A percentile compares a stretch with the other conserved stretches of the same genome.
phyloP scores from a whole-genome alignment of 1,140 invertebrate species.

The Copidosoma floridanum region DNA sequence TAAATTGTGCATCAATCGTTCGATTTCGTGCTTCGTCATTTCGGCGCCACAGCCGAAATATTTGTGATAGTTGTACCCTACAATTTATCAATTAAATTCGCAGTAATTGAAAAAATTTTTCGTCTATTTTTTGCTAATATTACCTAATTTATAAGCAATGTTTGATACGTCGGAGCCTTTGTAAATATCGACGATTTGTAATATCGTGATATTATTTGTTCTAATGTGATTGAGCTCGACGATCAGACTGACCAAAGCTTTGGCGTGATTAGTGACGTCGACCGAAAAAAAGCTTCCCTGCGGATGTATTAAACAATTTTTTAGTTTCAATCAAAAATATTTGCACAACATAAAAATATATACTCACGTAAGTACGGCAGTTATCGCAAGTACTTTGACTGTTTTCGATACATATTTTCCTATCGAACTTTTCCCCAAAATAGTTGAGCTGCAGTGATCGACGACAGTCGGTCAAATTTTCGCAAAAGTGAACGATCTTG shows the following conservation, averaged over 20 bases:
- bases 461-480: conserved; percentile 88
- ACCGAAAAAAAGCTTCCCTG: too few species aligned
- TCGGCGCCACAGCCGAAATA: conserved; percentile 66
- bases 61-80: conserved; percentile 41
- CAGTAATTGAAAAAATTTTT: too few species aligned
- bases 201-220: conserved; percentile 68
- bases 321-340: too few species aligned
- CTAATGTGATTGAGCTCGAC: conserved; percentile 61
- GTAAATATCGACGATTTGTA: conserved; percentile 80
- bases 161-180: conserved; percentile 60
- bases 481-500: conserved; percentile 87
- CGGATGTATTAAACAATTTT: too few species aligned
- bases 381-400: conserved; percentile 81
- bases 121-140: background rate
- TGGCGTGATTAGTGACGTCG: conserved; percentile 79
- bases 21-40: conserved; percentile 73
- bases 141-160: conserved; percentile 22
- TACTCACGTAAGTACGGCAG: conserved; percentile 70
- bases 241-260: conserved; percentile 69
- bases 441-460: conserved; percentile 84
- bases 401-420: conserved; percentile 63
- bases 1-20: conserved; percentile 78
- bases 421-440: conserved; percentile 87
- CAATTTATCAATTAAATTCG: too few species aligned
- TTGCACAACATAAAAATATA: background rate